phyloP scores from a whole-genome alignment of 2,888 invertebrate genomes.

The Hemaris fuciformis region DNA sequence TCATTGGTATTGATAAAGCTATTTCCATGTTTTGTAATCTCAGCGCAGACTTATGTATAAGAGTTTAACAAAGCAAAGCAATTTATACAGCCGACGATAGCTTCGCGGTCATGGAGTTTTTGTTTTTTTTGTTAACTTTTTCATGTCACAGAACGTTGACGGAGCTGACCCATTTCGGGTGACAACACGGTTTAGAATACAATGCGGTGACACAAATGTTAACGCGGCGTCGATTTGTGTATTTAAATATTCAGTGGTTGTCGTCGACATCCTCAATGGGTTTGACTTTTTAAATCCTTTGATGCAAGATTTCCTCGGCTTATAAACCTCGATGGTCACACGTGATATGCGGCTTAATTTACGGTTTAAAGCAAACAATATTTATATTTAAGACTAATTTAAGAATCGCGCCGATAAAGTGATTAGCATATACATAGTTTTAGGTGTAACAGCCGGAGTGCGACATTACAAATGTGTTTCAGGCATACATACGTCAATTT shows the following conservation, averaged over 20 bases:
- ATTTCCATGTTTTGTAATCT: slow-evolving; percentile 7
- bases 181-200: not conserved
- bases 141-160: not conserved
- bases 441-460: too few relatives aligned
- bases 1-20: slow-evolving; percentile 5
- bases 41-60: not conserved
- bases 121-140: not conserved
- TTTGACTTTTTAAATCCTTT: slow-evolving; percentile 6
- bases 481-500: too few relatives aligned
- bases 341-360: slow-evolving; percentile 1
- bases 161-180: not conserved
- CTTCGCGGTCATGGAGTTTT: not conserved
- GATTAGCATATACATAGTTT: too few relatives aligned
- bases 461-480: too few relatives aligned
- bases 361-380: not conserved
- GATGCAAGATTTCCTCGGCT: slow-evolving; percentile 1
- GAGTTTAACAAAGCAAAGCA: slow-evolving; percentile 9
- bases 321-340: not conserved
- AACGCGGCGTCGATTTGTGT: not conserved
- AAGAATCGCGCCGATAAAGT: not conserved
- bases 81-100: not conserved
- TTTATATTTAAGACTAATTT: not conserved
- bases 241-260: slow-evolving; percentile 6
- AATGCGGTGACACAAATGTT: slow-evolving; percentile 3
- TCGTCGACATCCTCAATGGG: slow-evolving; percentile 8